phyloP scores from a whole-genome alignment of 2,888 invertebrate species.

The Nomada hirtipes region DNA sequence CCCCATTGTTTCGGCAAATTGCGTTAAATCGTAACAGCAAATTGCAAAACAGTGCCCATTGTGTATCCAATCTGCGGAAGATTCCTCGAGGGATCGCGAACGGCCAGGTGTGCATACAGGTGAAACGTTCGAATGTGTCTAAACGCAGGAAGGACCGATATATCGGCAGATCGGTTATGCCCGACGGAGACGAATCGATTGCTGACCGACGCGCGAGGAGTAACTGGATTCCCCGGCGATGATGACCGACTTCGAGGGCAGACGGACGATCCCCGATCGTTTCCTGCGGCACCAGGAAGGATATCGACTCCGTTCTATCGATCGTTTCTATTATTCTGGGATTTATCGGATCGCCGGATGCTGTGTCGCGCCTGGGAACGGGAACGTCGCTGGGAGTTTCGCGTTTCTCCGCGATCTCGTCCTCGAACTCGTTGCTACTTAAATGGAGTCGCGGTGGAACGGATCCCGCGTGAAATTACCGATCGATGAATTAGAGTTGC shows the following conservation, averaged over 20 bases:
- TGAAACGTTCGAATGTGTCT: constrained; percentile 66
- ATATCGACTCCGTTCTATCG: constrained; percentile 53
- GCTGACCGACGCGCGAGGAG: constrained; percentile 70
- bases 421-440: neutral
- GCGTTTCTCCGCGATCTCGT: neutral
- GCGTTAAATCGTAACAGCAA: constrained; percentile 39
- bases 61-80: neutral
- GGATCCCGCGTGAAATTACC: constrained; percentile 9
- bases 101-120: constrained; percentile 61
- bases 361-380: constrained; percentile 44
- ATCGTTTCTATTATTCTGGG: constrained; percentile 65
- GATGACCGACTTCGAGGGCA: constrained; percentile 74
- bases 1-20: constrained; percentile 15
- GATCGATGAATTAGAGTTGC: neutral
- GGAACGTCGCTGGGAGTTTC: constrained; percentile 14
- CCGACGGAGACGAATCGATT: constrained; percentile 79
- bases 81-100: constrained; percentile 13
- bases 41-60: neutral
- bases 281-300: constrained; percentile 68
- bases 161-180: constrained; percentile 77
- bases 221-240: constrained; percentile 75
- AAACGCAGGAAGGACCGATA: constrained; percentile 70
- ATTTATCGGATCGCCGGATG: constrained; percentile 58
- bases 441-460: constrained; percentile 3
- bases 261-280: constrained; percentile 58